These are phyloP conservation scores for Bombylius discolor DNA, from an alignment of 2,888 invertebrate species.

Conservation along the genomic window DNA sequence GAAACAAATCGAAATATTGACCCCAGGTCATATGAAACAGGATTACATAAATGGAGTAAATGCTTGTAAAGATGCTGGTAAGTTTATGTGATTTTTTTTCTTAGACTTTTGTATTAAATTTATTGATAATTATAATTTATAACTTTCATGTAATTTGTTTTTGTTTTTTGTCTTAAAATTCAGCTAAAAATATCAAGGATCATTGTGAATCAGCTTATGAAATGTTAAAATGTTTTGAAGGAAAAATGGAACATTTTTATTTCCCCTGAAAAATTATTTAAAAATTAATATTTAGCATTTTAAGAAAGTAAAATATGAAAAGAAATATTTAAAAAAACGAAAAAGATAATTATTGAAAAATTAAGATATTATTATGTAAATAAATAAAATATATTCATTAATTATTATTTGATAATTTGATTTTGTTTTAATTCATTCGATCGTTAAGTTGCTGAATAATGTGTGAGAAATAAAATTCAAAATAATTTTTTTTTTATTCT, in stretches of 20 bases:
- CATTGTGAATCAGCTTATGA: slow-evolving; percentile 29
- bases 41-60: slow-evolving; percentile 1
- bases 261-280: neutral
- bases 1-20: slow-evolving; percentile 12
- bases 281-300: too few relatives aligned
- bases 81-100: neutral
- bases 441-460: too few relatives aligned
- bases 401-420: too few relatives aligned
- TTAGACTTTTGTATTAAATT: too few relatives aligned
- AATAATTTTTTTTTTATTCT: too few relatives aligned
- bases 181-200: slow-evolving; percentile 27
- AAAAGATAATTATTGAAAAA: too few relatives aligned
- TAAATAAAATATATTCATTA: too few relatives aligned
- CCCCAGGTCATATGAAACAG: slow-evolving; percentile 10
- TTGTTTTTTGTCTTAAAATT: neutral
- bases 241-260: neutral
- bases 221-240: slow-evolving; percentile 20
- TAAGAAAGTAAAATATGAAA: too few relatives aligned
- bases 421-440: too few relatives aligned
- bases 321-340: too few relatives aligned
- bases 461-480: too few relatives aligned
- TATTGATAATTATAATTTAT: neutral
- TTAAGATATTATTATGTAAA: too few relatives aligned
- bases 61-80: slow-evolving; percentile 7
- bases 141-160: neutral